Conservation (phyloP, 2,888 invertebrate species). For the Drosophila gaucha region DNA sequence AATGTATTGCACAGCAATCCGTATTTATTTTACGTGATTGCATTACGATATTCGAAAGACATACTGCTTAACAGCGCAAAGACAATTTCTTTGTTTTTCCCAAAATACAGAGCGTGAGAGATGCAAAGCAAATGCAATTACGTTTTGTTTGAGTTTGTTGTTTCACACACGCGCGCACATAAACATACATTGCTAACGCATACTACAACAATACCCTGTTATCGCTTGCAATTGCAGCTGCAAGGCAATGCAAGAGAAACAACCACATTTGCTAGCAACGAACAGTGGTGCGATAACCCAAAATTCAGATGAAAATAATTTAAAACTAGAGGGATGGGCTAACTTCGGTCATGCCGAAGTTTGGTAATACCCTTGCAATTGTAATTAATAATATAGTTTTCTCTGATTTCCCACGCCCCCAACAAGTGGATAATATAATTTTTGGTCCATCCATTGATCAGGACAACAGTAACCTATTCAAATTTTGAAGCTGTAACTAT, state of each 20-base stretch:
- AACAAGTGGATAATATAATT: too few species aligned
- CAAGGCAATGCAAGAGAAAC: constrained; percentile 38
- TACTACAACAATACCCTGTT: constrained; percentile 37
- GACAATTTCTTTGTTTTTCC: constrained; percentile 40
- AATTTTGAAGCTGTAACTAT: too few species aligned
- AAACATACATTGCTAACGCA: constrained; percentile 9
- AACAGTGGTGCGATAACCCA: constrained; percentile 30
- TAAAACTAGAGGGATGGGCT: too few species aligned
- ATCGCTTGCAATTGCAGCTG: constrained; percentile 56
- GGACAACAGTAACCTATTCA: too few species aligned
- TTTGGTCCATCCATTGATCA: too few species aligned
- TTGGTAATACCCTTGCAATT: too few species aligned
- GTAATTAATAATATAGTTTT: too few species aligned
- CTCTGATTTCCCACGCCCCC: too few species aligned
- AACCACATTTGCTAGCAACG: constrained; percentile 7
- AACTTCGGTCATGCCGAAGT: too few species aligned
- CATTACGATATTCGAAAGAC: constrained; percentile 34
- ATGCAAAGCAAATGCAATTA: constrained; percentile 50
- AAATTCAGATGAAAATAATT: background rate
- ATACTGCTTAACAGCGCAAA: constrained; percentile 29
- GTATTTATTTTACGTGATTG: constrained; percentile 22
- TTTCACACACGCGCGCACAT: constrained; percentile 35
- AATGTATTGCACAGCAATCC: too few species aligned
- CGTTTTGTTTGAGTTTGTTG: constrained; percentile 49
- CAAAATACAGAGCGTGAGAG: constrained; percentile 28